These are phyloP conservation scores for Sclerodermus sp. DNA, from an alignment of 2,888 invertebrate genomes.

Conservation along the genomic window DNA sequence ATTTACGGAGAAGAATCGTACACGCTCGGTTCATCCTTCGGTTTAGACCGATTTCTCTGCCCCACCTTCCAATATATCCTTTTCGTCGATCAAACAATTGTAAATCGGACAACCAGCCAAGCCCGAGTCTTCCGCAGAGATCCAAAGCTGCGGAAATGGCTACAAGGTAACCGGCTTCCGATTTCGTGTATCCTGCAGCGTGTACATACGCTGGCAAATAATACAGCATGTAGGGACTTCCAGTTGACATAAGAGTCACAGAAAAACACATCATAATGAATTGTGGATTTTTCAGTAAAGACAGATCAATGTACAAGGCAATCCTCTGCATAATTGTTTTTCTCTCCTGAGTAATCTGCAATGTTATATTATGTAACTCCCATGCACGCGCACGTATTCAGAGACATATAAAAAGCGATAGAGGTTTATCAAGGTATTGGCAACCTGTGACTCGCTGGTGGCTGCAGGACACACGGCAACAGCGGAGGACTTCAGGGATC, in stretches of 20 bases:
- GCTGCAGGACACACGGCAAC: slow-evolving; percentile 35
- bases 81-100: slow-evolving; percentile 72
- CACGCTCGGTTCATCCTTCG: background rate
- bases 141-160: slow-evolving; percentile 76
- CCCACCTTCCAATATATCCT: slow-evolving; percentile 71
- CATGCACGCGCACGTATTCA: too few relatives aligned
- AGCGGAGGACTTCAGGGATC: slow-evolving; percentile 44
- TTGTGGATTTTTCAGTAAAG: slow-evolving; percentile 67
- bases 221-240: slow-evolving; percentile 75
- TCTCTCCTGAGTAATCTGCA: slow-evolving; percentile 13
- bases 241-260: slow-evolving; percentile 75
- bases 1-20: too few relatives aligned
- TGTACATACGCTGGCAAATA: slow-evolving; percentile 76
- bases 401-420: too few relatives aligned
- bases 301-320: slow-evolving; percentile 67
- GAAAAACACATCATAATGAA: slow-evolving; percentile 74
- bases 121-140: slow-evolving; percentile 70
- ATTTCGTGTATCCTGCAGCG: slow-evolving; percentile 66
- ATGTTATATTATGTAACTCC: too few relatives aligned
- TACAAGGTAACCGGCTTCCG: slow-evolving; percentile 69
- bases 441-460: slow-evolving; percentile 3
- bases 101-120: slow-evolving; percentile 75
- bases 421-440: slow-evolving; percentile 3
- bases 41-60: background rate
- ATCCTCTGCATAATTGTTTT: slow-evolving; percentile 51